These are phyloP conservation scores for Collichthys lucidus DNA, from an alignment of 2,113 vertebrate genomes.

Conservation along the genomic window DNA sequence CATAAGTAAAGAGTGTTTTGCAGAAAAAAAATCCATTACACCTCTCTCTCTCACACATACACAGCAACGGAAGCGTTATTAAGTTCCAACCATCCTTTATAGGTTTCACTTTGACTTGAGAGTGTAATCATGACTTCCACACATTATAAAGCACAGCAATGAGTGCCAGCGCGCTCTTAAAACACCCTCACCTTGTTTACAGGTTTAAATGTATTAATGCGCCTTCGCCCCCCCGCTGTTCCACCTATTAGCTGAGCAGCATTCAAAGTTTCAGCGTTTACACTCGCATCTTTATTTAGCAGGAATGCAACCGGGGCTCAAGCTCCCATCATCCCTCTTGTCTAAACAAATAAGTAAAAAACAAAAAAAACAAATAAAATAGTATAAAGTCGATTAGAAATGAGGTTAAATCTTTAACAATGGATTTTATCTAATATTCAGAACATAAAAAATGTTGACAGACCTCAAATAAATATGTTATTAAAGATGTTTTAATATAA, in stretches of 20 bases:
- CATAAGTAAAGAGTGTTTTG: background rate
- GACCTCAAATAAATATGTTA: background rate
- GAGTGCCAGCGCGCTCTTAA: conserved; percentile 4
- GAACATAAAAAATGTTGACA: background rate
- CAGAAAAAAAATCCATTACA: background rate
- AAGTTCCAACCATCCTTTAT: background rate
- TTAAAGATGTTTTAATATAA: background rate
- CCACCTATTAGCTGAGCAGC: background rate
- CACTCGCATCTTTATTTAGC: background rate
- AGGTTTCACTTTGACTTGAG: conserved; percentile 11
- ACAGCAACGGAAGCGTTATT: background rate
- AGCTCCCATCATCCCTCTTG: background rate
- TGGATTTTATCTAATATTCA: background rate
- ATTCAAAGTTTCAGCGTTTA: conserved; percentile 4
- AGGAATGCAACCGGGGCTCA: background rate
- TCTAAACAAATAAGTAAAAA: background rate
- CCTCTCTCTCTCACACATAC: background rate
- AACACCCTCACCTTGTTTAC: conserved; percentile 38
- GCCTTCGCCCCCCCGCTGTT: background rate
- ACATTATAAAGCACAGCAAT: conserved; percentile 37
- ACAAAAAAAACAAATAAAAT: too few relatives aligned
- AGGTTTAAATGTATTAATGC: background rate
- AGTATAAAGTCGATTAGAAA: too few relatives aligned
- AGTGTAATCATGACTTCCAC: conserved; percentile 26
- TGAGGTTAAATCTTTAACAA: background rate